phyloP scores from a whole-genome alignment of 2,113 vertebrate species.

The Pomatorhinus ruficollis region DNA sequence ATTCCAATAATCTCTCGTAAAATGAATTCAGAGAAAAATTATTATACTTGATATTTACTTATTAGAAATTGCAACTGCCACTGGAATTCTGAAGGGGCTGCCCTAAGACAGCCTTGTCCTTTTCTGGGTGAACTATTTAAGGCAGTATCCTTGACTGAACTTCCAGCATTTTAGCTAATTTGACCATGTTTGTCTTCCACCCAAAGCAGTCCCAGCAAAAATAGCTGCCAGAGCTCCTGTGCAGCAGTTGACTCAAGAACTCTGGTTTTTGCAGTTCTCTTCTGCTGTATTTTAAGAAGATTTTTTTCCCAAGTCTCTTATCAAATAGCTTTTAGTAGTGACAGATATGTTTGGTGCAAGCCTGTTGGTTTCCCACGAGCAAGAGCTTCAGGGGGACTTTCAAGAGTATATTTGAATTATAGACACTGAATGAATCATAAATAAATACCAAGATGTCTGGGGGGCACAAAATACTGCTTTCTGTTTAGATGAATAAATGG shows the following conservation, averaged over 20 bases:
- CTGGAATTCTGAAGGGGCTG: conserved; percentile 26
- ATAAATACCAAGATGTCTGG: not conserved
- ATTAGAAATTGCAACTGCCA: not conserved
- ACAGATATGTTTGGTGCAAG: not conserved
- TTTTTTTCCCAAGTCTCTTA: not conserved
- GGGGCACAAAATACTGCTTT: not conserved
- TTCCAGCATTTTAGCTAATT: conserved; percentile 30
- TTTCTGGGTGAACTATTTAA: conserved; percentile 50
- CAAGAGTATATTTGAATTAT: not conserved
- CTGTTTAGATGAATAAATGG: not conserved
- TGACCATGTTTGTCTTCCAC: conserved; percentile 38
- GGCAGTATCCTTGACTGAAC: conserved; percentile 60
- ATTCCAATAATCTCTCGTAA: not conserved
- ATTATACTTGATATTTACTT: not conserved
- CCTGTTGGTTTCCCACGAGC: not conserved
- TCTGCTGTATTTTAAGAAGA: not conserved
- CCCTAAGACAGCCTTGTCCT: conserved; percentile 16
- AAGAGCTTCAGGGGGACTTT: not conserved
- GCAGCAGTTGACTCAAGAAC: not conserved
- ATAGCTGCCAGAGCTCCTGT: conserved; percentile 30
- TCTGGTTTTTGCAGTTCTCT: not conserved
- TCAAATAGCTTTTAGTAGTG: not conserved
- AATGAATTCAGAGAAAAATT: not conserved
- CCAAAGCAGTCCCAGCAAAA: conserved; percentile 29
- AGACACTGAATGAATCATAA: not conserved